Conservation (phyloP, 2,888 invertebrate species). For the Temnothorax unifasciatus region DNA sequence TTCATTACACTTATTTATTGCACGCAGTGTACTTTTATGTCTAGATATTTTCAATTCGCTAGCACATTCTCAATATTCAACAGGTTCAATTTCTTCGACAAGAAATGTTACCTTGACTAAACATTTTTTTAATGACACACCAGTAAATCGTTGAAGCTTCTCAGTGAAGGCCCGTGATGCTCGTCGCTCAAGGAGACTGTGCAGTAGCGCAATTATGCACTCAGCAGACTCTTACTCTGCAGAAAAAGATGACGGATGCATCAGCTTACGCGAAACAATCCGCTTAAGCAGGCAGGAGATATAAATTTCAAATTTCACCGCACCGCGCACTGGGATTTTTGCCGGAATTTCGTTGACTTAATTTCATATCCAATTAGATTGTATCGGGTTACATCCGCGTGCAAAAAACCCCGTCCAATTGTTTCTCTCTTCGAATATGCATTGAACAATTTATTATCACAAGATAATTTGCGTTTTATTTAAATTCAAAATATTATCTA, state of each 20-base stretch:
- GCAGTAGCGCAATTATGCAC: slow-evolving; percentile 78
- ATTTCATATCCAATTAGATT: slow-evolving; percentile 85
- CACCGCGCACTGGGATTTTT: slow-evolving; percentile 78
- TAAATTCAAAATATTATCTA: neutral
- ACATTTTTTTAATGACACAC: slow-evolving; percentile 8
- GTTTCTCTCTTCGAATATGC: neutral
- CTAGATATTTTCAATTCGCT: neutral
- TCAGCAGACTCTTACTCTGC: slow-evolving; percentile 69
- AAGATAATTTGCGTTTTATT: neutral
- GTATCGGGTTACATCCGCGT: slow-evolving; percentile 73
- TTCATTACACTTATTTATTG: neutral
- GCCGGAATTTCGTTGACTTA: slow-evolving; percentile 83
- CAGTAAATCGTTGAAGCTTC: neutral
- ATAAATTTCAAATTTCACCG: slow-evolving; percentile 82
- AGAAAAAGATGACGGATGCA: slow-evolving; percentile 84
- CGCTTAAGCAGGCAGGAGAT: slow-evolving; percentile 78
- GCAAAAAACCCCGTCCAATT: slow-evolving; percentile 60
- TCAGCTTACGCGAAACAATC: slow-evolving; percentile 67
- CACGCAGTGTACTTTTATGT: neutral
- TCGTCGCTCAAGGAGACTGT: slow-evolving; percentile 63
- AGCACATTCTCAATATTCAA: neutral
- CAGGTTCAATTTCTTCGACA: slow-evolving; percentile 5
- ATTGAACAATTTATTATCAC: neutral
- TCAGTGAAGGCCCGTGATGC: slow-evolving; percentile 32
- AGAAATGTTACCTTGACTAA: slow-evolving; percentile 24